Evolutionary conservation across 1,140 invertebrate species (phyloP).

Genomic region (Cydia amplana): DNA sequence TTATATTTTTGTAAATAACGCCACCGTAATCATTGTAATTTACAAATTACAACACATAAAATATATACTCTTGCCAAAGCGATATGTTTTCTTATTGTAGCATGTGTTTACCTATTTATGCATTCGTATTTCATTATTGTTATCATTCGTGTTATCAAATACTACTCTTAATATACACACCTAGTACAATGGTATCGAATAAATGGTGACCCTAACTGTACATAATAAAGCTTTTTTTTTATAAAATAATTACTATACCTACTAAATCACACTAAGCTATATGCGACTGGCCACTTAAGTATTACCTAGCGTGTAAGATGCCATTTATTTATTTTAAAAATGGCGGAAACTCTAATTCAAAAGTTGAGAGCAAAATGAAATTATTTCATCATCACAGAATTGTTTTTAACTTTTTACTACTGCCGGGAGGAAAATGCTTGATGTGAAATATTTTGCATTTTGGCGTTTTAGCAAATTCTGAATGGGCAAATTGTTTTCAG

Average conservation of each 20-base stretch:
- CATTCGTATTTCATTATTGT: constrained; percentile 55
- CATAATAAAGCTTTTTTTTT: constrained; percentile 65
- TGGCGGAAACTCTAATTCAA: constrained; percentile 49
- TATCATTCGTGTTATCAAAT: constrained; percentile 71
- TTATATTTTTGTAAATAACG: constrained; percentile 41
- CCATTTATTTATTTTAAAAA: constrained; percentile 55
- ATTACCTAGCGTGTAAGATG: constrained; percentile 49
- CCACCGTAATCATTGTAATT: constrained; percentile 42
- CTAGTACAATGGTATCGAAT: constrained; percentile 63
- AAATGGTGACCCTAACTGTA: constrained; percentile 72
- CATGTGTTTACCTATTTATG: constrained; percentile 59
- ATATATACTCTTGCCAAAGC: constrained; percentile 66
- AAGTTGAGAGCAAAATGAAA: constrained; percentile 46
- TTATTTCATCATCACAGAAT: constrained; percentile 56
- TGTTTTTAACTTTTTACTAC: constrained; percentile 45
- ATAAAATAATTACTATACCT: constrained; percentile 75
- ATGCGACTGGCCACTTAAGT: constrained; percentile 54
- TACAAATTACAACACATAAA: constrained; percentile 52
- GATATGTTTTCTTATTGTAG: constrained; percentile 78
- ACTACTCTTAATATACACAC: constrained; percentile 71
- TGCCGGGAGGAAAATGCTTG: constrained; percentile 32
- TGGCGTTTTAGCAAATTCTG: background rate
- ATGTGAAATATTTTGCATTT: background rate
- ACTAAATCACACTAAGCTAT: constrained; percentile 70
- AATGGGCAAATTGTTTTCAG: constrained; percentile 10